Evolutionary conservation across 2,113 vertebrate genomes (phyloP), one percentile per base, ranked within the genome.

Genomic region (Poeciliopsis retropinna): DNA sequence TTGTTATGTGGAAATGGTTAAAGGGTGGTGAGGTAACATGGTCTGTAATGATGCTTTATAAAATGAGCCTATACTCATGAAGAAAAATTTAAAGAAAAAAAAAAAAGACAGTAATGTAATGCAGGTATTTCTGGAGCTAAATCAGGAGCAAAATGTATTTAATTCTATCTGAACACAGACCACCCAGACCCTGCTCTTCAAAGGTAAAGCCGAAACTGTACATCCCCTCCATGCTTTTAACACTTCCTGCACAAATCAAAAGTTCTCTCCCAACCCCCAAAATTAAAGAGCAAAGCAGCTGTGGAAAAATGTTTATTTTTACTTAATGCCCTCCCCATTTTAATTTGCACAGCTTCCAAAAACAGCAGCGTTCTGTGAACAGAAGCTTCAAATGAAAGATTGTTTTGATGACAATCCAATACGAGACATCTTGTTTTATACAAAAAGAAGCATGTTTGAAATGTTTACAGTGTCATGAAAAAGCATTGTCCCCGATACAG

Each of bases 141-240:
- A 57, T n/a, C 9, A 22, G 25, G 9, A n/a, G 51, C 17, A 57
- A 57, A 57, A 57, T 57, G 19, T 25, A 1, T 47, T 73, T 29
- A 61, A 70, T 76, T 28, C 31, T 37, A 47, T 57, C 62, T 32
- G 22, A 82, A 78, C 67, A 82, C 54, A 61, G 51, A 67, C 68
- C 81, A 81, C 72, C 70, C 29, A 70, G 60, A 71, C 37, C 57
- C 63, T 41, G n/a, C 71, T n/a, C 41, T 86, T 81, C 44, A 47
- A 10, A 71, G 64, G 69, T 64, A 47, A 84, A 88, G 86, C 87
- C 82, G 82, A 63, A 79, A 62, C 73, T 85, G 81, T 78, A 82
- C 90, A 90, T 92, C 75, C 83, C 81, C 64, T 79, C 47, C 70
- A 67, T 73, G 51, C 39, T 75, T 84, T 76, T 14, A 47, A 73